Percentiles rank a stretch among this genome's conserved stretches.
Evolutionary conservation across 1,140 invertebrate species (phyloP).

Genomic region (Calephelis nemesis): DNA sequence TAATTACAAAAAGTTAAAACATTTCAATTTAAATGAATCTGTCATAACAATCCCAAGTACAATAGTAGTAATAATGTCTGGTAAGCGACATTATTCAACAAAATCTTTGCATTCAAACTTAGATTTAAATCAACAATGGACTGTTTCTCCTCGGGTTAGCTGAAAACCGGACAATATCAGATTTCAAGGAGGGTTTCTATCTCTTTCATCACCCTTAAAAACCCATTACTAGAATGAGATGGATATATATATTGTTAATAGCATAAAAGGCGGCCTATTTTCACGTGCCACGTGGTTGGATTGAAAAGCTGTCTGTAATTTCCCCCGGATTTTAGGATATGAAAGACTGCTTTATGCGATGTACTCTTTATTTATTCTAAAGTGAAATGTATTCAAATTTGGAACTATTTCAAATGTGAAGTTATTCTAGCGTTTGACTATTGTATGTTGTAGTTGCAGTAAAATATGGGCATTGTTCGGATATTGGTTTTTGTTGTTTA

Average conservation of each 20-base stretch:
- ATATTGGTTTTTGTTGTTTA: no score
- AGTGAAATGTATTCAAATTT: conserved; percentile 14
- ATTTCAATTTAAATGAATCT: not conserved
- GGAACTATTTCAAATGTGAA: conserved; percentile 7
- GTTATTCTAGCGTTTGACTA: not conserved
- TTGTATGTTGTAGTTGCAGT: not conserved
- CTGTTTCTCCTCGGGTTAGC: conserved; percentile 26
- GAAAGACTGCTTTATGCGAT: conserved; percentile 30
- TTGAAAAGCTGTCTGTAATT: conserved; percentile 38
- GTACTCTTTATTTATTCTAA: conserved; percentile 21
- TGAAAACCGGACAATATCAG: conserved; percentile 26
- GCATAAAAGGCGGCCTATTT: conserved; percentile 61
- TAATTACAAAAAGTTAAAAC: no score
- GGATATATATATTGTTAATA: conserved; percentile 48
- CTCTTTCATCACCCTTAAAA: conserved; percentile 40
- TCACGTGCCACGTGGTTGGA: conserved; percentile 51
- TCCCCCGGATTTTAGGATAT: conserved; percentile 37
- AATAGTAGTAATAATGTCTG: conserved; percentile 6
- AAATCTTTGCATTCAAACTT: conserved; percentile 6
- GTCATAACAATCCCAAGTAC: not conserved
- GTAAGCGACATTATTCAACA: conserved; percentile 5
- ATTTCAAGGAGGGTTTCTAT: conserved; percentile 23
- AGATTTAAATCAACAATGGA: conserved; percentile 23
- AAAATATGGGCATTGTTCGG: not conserved
- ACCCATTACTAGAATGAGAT: conserved; percentile 35